Percentiles rank a stretch among this genome's conserved stretches.
phyloP scores from a whole-genome alignment of 2,797 vertebrate species.

The Delichon dasypus region DNA sequence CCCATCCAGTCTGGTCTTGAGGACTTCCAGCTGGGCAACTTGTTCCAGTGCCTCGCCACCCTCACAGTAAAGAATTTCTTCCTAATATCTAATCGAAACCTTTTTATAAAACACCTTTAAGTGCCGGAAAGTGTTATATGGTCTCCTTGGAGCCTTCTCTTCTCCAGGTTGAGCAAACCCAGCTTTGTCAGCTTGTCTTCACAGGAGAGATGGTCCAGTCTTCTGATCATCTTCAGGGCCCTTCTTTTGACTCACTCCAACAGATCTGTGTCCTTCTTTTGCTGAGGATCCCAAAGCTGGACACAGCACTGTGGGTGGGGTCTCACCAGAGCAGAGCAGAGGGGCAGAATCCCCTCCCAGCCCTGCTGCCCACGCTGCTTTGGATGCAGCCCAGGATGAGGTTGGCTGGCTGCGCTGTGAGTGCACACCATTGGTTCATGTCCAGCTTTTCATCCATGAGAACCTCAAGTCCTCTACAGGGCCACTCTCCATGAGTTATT shows the following conservation, averaged over 20 bases:
- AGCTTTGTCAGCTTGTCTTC: not conserved
- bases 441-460: not conserved
- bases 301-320: accelerated
- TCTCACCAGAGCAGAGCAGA: not conserved
- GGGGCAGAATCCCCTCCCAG: not conserved
- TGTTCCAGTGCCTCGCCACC: not conserved
- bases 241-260: not conserved
- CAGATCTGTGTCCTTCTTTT: accelerated
- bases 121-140: not conserved
- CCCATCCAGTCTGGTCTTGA: not conserved
- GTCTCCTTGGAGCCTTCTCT: not conserved
- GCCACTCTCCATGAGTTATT: not conserved
- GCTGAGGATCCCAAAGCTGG: not conserved
- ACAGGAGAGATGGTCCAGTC: not conserved
- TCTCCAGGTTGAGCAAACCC: not conserved
- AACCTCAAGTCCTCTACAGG: not conserved
- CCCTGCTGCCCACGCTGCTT: accelerated
- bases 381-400: not conserved
- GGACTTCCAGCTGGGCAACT: not conserved
- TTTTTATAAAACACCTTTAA: not conserved
- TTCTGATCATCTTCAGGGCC: not conserved
- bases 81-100: not conserved
- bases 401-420: not conserved
- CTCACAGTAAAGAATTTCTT: not conserved
- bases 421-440: not conserved